phyloP scores from a whole-genome alignment of 2,888 invertebrate species.

The Brachycybe producta region DNA sequence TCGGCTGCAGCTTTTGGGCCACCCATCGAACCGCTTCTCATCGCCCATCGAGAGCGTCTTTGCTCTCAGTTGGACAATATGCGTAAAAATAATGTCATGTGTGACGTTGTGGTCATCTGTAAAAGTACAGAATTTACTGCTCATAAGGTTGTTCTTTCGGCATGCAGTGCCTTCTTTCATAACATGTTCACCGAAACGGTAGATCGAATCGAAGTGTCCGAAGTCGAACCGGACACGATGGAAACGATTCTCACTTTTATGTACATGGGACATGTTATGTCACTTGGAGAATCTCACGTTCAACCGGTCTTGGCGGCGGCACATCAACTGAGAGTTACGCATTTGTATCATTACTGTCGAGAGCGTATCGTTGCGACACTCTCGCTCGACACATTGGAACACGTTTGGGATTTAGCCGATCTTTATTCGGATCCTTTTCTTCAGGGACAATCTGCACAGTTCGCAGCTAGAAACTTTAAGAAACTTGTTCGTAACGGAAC shows the following conservation, averaged over 20 bases:
- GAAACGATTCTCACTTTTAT: conserved; percentile 10
- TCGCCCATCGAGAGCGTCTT: conserved; percentile 12
- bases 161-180: conserved; percentile 11
- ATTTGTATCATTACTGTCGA: conserved; percentile 13
- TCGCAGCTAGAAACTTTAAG: conserved; percentile 10
- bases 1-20: not conserved
- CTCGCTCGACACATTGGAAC: conserved; percentile 4
- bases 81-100: conserved; percentile 16
- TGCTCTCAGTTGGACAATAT: conserved; percentile 14
- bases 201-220: conserved; percentile 1
- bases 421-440: conserved; percentile 12
- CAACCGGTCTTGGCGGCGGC: conserved; percentile 12
- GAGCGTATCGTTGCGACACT: not conserved
- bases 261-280: conserved; percentile 12
- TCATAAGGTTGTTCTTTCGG: conserved; percentile 14
- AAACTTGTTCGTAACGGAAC: conserved; percentile 1
- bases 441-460: conserved; percentile 7
- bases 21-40: conserved; percentile 9
- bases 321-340: conserved; percentile 8
- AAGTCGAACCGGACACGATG: conserved; percentile 7
- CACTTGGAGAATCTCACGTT: not conserved
- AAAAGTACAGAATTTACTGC: conserved; percentile 14
- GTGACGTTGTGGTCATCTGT: conserved; percentile 9
- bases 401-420: conserved; percentile 14
- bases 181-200: conserved; percentile 6